Conservation (phyloP, 37 sponge, comb jelly and placozoan species). For the Mnemiopsis leidyi region DNA sequence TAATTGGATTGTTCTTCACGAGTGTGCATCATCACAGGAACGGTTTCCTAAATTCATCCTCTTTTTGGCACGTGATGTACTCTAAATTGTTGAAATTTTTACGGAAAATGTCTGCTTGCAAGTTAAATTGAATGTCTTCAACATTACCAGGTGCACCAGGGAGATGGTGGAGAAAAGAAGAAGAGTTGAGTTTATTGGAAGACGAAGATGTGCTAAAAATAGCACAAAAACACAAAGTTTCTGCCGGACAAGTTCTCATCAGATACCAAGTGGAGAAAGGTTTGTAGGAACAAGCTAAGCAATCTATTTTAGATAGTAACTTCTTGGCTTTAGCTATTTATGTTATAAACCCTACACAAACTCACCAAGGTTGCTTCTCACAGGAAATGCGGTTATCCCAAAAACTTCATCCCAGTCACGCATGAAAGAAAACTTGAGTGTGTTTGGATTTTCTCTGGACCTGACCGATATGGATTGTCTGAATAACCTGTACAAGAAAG, state of each 20-base stretch:
- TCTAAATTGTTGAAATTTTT: no score
- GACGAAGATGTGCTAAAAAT: constrained; percentile 36
- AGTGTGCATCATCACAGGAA: no score
- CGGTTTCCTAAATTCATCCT: no score
- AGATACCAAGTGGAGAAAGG: constrained; percentile 58
- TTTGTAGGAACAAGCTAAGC: no score
- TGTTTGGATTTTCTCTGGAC: constrained; percentile 71
- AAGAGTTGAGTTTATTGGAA: background rate
- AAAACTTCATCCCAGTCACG: constrained; percentile 76
- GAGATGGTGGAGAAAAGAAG: background rate
- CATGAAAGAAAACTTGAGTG: constrained; percentile 75
- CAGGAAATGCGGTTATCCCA: constrained; percentile 75
- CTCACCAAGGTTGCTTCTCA: no score
- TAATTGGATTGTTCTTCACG: no score
- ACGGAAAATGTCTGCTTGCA: no score
- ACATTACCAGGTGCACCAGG: background rate
- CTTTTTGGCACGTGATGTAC: no score
- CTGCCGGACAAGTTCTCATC: constrained; percentile 36
- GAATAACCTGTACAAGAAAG: constrained; percentile 61
- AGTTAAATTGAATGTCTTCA: no score
- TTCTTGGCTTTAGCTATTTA: no score
- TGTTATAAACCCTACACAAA: no score
- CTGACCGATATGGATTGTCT: constrained; percentile 78
- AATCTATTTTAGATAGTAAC: no score
- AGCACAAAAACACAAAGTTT: background rate